These are phyloP conservation scores for Alca torda DNA, from an alignment of 2,797 vertebrate species.

Conservation along the genomic window DNA sequence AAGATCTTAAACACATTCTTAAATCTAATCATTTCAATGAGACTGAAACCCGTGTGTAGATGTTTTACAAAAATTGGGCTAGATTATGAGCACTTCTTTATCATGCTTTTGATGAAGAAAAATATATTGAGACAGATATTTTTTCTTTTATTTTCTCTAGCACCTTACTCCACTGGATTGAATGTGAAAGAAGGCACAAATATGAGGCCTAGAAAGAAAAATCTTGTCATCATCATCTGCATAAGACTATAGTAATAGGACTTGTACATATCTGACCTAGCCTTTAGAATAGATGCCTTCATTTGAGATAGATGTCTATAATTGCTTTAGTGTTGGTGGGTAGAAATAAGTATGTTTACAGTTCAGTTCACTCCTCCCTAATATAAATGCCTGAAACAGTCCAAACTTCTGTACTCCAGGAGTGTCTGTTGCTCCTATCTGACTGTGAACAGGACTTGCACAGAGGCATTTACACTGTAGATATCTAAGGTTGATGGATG, in stretches of 20 bases:
- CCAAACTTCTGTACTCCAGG: neutral
- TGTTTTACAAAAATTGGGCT: neutral
- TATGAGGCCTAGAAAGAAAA: neutral
- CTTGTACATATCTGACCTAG: neutral
- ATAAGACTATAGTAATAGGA: neutral
- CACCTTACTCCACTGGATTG: neutral
- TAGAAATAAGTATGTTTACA: neutral
- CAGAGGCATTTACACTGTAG: neutral
- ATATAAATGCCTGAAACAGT: neutral
- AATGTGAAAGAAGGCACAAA: neutral
- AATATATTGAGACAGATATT: neutral
- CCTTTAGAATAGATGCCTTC: neutral
- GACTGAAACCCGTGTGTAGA: neutral
- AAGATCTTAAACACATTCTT: slow-evolving; percentile 1
- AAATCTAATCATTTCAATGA: neutral
- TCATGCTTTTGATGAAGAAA: neutral
- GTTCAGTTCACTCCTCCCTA: neutral
- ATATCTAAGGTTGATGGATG: neutral
- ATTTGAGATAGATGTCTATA: neutral
- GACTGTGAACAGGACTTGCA: neutral
- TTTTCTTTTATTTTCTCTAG: neutral
- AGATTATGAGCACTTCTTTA: neutral
- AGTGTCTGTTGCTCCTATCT: neutral
- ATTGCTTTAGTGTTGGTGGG: neutral
- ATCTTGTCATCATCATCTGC: neutral